Evolutionary conservation across 2,113 vertebrate genomes (phyloP), one percentile per base, ranked within the genome.

Genomic region (Chloropsis cyanopogon): DNA sequence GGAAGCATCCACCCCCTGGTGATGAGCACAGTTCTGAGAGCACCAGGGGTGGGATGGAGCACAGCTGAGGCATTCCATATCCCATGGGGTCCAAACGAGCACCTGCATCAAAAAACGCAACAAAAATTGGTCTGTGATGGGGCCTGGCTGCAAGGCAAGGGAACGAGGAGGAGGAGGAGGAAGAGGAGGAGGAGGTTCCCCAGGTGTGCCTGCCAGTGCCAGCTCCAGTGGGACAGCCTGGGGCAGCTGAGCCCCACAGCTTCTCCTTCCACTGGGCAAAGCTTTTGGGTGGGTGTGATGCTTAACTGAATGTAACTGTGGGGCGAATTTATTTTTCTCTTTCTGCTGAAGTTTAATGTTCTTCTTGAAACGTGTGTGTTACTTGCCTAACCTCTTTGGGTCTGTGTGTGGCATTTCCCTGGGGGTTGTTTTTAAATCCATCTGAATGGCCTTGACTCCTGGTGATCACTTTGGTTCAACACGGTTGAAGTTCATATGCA

Each of bases 361-460:
- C 57, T 72, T 76, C 66, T 81, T 63, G 44, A 39, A 57, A n/a
- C 7, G n/a, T 19, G 26, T 21, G 42, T 59, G 18, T 75, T 92
- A 84, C 72, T 90, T 84, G 92, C 90, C 92, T 90, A 20, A 82
- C 41, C 76, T 88, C 71, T 78, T 63, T 23, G 78, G 90, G 86
- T 76, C 82, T 82, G 41, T 35, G 7, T 44, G 88, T 75, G 88
- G n/a, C 85, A 37, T 86, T 86, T 63, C 91, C 57, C n/a, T 4
- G 53, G 71, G 78, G 79, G 69, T 94, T 94, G 3, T 71, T 96
- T 93, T 90, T 26, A 64, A 91, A 75, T 92, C 76, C 85, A 69
- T 88, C 57, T 83, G 53, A 84, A 93, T 72, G 95, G 95, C 88
- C 86, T 94, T 97, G 42, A 60, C 56, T 94, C 57, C 53, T 63